Base-by-base conservation (phyloP, 1,140 invertebrate species). In the Cataglyphis hispanica region DNA sequence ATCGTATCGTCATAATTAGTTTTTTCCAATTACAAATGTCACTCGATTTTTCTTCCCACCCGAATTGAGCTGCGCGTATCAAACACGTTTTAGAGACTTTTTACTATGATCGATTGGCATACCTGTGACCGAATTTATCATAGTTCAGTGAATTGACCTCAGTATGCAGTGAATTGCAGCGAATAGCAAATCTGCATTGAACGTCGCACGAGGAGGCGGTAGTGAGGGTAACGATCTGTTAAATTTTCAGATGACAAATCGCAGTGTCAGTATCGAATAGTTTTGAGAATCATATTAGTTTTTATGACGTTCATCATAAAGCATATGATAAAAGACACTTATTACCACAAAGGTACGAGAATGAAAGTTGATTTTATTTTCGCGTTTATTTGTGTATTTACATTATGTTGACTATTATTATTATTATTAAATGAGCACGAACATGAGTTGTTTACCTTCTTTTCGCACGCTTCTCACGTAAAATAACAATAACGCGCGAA, bases 111-210 rank as follows among this genome's bases (percentile, higher is more conserved):
- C 16, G 58, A 77, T 90, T 90, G 89, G 89, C 40, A 70, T 22
- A 61, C 84, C 84, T 90, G 89, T 43, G 2, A 16, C 70, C 60
- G 78, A 90, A 75, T 84, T 88, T 64, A 70, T 63, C 60, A 34
- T 61, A 86, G 43, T 88, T 89, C 72, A 76, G 61, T 50, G 85
- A 88, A 86, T 86, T 85, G 78, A 85, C 84, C 80, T 61, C 81
- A 88, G 84, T 89, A 13, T 34, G 80, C 78, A 61, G 56, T 66
- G 64, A 77, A 63, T 69, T 43, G 40, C 40, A 8, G 37, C 8
- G 7, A 8, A 31, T 31, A 31, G 31, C 31, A 3, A 31, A 31
- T 31, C 31, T 77, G 34, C 58, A 85, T 70, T 31, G 77, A 31
- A 58, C 13, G 63, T 31, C 27, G 27, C 27, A 31, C 27, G 27